Conservation (phyloP, 92 coral and sea anemone species). For the Phymanthus crucifer region DNA sequence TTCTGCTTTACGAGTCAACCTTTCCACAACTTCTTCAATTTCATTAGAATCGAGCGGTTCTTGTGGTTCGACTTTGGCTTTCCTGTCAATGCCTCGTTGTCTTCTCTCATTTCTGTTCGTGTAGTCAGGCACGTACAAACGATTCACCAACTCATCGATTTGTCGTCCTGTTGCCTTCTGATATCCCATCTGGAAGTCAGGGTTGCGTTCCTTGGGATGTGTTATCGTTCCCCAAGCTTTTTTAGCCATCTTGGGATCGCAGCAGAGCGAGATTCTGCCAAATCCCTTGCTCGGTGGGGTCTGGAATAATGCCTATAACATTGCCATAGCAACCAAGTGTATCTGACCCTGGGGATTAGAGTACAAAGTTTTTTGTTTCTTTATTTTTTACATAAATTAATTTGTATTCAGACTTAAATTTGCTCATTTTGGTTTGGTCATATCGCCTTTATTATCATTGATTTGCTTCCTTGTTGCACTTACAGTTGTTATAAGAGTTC, state of each 20-base stretch:
- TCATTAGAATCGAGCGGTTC: constrained; percentile 51
- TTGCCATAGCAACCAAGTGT: neutral
- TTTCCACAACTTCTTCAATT: constrained; percentile 61
- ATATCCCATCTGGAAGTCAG: constrained; percentile 76
- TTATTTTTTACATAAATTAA: no score
- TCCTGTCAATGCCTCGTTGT: constrained; percentile 37
- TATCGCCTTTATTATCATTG: no score
- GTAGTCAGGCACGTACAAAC: constrained; percentile 82
- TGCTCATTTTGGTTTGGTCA: no score
- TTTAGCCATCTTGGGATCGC: constrained; percentile 57
- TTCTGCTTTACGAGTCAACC: constrained; percentile 71
- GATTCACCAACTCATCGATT: constrained; percentile 61
- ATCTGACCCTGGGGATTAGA: neutral
- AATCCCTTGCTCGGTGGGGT: neutral
- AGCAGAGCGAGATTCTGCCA: neutral
- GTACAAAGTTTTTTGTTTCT: neutral
- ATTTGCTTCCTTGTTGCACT: no score
- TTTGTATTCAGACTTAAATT: no score
- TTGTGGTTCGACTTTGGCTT: constrained; percentile 60
- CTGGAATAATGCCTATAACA: neutral
- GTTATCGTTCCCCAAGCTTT: constrained; percentile 97
- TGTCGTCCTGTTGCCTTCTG: constrained; percentile 62
- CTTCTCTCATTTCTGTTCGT: constrained; percentile 52
- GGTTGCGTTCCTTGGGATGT: constrained; percentile 90
- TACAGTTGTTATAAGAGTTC: no score